phyloP scores from a whole-genome alignment of 2,888 invertebrate species.

The Acronicta alni region DNA sequence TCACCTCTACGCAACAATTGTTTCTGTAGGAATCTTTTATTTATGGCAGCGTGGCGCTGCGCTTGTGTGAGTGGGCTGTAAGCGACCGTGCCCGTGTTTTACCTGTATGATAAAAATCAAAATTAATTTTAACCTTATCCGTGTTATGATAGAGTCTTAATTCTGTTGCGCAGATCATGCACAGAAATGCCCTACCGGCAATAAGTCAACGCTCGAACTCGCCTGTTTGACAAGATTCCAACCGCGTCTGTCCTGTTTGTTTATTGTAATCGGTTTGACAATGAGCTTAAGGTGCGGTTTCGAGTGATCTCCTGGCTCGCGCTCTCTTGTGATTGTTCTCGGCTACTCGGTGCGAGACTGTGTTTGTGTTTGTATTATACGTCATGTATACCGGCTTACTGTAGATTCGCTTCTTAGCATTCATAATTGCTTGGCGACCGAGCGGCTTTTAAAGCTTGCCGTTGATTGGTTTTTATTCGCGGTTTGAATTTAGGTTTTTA shows the following conservation, averaged over 20 bases:
- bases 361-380: conserved; percentile 88
- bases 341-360: conserved; percentile 79
- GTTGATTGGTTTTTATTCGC: conserved; percentile 75
- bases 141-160: conserved; percentile 57
- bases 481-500: conserved; percentile 56
- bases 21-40: conserved; percentile 90
- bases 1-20: conserved; percentile 89
- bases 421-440: conserved; percentile 86
- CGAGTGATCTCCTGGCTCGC: conserved; percentile 85
- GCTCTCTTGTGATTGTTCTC: conserved; percentile 83
- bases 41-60: conserved; percentile 82
- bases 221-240: conserved; percentile 90
- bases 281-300: conserved; percentile 90
- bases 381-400: conserved; percentile 87
- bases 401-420: conserved; percentile 87
- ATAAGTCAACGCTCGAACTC: conserved; percentile 89
- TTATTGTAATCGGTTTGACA: conserved; percentile 90
- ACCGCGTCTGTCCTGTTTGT: conserved; percentile 89
- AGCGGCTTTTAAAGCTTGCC: conserved; percentile 80
- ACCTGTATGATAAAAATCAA: conserved; percentile 73
- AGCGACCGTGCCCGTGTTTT: conserved; percentile 85
- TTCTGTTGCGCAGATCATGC: conserved; percentile 56
- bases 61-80: conserved; percentile 80
- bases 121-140: conserved; percentile 61
- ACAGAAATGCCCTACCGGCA: conserved; percentile 88